Evolutionary conservation across 2,888 invertebrate species (phyloP), one percentile per base, ranked within the genome.

Genomic region (Eulithis prunata): DNA sequence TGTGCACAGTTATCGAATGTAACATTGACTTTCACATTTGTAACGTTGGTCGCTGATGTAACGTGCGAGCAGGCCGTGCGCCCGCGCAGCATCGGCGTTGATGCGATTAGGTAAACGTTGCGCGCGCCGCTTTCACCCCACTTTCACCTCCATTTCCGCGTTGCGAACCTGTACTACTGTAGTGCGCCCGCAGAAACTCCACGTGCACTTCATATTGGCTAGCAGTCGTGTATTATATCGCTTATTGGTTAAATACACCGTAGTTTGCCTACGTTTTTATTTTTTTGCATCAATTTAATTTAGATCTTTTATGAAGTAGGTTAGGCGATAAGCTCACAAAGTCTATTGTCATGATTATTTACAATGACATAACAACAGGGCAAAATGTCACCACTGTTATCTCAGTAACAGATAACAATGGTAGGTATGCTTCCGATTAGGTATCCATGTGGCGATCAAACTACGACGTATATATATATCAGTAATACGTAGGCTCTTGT

Each of bases 21-120:
- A 91, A 90, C 91, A 92, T 92, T 92, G 92, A 91, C 92, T 92
- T 91, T 92, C 91, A 88, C 91, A 88, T 86, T 82, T 79, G 82
- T 78, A 79, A 77, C 76, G 80, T 80, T 78, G 80, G 79, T 79
- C 78, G 80, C 84, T 88, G 88, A 84, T 83, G 87, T 84, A 84
- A 85, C 78, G 73, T 73, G 74, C 75, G 74, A 69, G 69, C 73
- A 73, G 69, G 76, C 75, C 72, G 11, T 71, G 79, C 78, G 80
- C 80, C 77, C 66, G 79, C 80, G 78, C 78, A 71, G 74, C 68
- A 10, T 32, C 12, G 49, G 55, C 71, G 72, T 60, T 46, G 66
- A 68, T 72, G 80, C 84, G 85, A 88, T 91, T 92, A 91, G 91
- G 91, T 91, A 91, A 91, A 91, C 88, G 89, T 85, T 89, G 88